A percentile compares a stretch with the other conserved stretches of the same genome.
Evolutionary conservation across 2,113 vertebrate species (phyloP).

Genomic region (Castor canadensis): DNA sequence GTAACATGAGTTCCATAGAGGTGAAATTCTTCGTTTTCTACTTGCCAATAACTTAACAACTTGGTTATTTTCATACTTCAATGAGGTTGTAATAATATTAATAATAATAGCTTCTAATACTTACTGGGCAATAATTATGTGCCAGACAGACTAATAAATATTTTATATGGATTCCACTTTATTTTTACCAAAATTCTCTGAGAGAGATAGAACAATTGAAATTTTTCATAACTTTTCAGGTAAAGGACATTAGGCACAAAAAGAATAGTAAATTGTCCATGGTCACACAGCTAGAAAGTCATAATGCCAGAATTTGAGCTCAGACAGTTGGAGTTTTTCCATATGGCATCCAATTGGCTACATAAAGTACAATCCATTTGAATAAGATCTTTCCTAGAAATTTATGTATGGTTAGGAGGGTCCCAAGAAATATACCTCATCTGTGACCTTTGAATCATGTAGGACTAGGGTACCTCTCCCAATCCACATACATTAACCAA

Average conservation of each 20-base stretch:
- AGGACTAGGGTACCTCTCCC: background rate
- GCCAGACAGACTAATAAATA: background rate
- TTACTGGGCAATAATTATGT: constrained; percentile 4
- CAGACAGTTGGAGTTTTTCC: background rate
- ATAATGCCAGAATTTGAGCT: background rate
- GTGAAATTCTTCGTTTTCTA: constrained; percentile 18
- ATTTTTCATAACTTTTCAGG: background rate
- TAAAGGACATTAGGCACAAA: background rate
- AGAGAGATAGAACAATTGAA: background rate
- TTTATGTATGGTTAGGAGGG: background rate
- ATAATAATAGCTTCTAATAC: constrained; percentile 5
- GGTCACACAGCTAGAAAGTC: background rate
- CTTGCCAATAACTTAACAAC: background rate
- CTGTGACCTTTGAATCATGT: background rate
- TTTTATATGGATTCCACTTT: constrained; percentile 46
- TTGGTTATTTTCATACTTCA: constrained; percentile 8
- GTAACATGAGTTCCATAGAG: background rate
- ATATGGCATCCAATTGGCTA: background rate
- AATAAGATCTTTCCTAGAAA: background rate
- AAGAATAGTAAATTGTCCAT: background rate
- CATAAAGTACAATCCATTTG: background rate
- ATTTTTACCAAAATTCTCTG: background rate
- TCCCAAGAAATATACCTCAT: background rate
- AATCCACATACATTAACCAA: background rate
- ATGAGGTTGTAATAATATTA: background rate